A percentile compares a stretch with the other conserved stretches of the same genome.
phyloP scores from a whole-genome alignment of 1,140 invertebrate genomes.

The Pectinophora gossypiella region DNA sequence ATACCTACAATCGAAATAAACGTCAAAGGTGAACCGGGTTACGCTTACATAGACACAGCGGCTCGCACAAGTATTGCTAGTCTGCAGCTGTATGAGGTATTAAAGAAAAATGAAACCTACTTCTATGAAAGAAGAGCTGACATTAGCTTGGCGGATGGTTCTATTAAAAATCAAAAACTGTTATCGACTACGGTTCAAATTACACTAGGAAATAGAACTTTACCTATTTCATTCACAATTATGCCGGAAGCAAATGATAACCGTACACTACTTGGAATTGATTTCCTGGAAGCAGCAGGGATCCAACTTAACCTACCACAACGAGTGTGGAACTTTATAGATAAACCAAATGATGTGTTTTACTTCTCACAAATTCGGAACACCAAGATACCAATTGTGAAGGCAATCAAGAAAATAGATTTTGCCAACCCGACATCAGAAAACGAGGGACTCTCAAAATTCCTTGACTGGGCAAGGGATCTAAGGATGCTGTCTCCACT shows the following conservation, averaged over 20 bases:
- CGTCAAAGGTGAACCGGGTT: not conserved
- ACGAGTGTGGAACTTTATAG: not conserved
- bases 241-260: not conserved
- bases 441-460: not conserved
- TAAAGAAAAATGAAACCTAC: not conserved
- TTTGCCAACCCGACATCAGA: not conserved
- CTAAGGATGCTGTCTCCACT: slow-evolving; percentile 2
- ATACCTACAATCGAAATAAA: not conserved
- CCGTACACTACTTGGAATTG: not conserved
- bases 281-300: not conserved
- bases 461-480: not conserved
- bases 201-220: not conserved
- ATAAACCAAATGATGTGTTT: not conserved
- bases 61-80: not conserved
- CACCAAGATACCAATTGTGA: not conserved
- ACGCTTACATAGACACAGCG: slow-evolving; percentile 4
- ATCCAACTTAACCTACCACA: not conserved
- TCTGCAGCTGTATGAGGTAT: not conserved
- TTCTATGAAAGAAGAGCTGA: not conserved
- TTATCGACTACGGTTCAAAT: not conserved
- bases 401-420: not conserved
- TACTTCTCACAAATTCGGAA: not conserved
- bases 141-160: not conserved
- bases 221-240: not conserved
- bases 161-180: not conserved